A percentile compares a stretch with the other conserved stretches of the same genome.
These are phyloP conservation scores for Dicerorhinus sumatrensis DNA, from an alignment of 2,113 vertebrate genomes.

Conservation along the genomic window DNA sequence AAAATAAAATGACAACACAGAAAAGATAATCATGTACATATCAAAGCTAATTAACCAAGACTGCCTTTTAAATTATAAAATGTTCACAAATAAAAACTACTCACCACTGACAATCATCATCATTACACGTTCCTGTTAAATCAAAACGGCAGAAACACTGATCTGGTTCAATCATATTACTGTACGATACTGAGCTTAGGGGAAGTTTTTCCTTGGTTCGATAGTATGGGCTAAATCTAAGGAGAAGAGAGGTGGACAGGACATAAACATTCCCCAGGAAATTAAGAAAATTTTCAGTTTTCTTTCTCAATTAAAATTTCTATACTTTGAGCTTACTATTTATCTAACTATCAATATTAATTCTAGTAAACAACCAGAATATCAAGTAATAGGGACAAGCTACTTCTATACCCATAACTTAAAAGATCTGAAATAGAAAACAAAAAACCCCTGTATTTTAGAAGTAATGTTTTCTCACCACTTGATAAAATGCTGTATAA, in stretches of 20 bases:
- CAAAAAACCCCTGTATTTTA: not conserved
- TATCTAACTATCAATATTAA: not conserved
- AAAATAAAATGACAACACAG: slow-evolving; percentile 72
- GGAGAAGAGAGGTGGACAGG: not conserved
- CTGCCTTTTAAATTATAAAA: not conserved
- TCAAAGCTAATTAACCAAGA: slow-evolving; percentile 45
- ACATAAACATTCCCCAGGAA: not conserved
- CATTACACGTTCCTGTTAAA: slow-evolving; percentile 97
- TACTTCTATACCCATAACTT: not conserved
- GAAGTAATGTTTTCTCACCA: not conserved
- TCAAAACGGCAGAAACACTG: slow-evolving; percentile 97
- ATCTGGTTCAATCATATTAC: slow-evolving; percentile 93
- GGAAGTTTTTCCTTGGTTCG: slow-evolving; percentile 97
- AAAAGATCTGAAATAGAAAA: slow-evolving; percentile 15
- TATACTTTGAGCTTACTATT: not conserved
- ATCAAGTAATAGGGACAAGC: slow-evolving; percentile 18
- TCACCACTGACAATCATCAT: slow-evolving; percentile 96
- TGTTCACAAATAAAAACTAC: slow-evolving; percentile 70
- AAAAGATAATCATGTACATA: slow-evolving; percentile 56
- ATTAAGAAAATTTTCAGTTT: not conserved
- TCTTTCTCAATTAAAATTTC: slow-evolving; percentile 47
- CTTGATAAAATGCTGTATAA: not conserved
- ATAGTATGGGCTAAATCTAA: slow-evolving; percentile 98
- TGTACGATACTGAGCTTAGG: slow-evolving; percentile 94
- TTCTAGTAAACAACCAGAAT: not conserved